These are phyloP conservation scores for Drosophila silvestris DNA, from an alignment of 2,888 invertebrate genomes.

Conservation along the genomic window DNA sequence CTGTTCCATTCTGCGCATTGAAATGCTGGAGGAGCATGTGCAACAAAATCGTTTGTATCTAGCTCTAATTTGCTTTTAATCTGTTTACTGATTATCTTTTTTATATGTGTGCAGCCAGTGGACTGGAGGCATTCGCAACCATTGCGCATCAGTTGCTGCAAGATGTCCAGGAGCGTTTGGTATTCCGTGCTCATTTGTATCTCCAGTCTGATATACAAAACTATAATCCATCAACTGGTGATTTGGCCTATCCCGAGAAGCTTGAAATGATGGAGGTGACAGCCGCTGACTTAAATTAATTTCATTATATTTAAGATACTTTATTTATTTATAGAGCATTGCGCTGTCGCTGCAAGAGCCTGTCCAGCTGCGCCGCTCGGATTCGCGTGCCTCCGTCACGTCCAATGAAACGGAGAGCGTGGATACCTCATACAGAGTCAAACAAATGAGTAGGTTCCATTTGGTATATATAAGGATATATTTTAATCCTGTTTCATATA, in stretches of 20 bases:
- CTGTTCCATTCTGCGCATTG: conserved; percentile 95
- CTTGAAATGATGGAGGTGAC: conserved; percentile 97
- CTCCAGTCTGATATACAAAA: conserved; percentile 95
- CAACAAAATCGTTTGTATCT: conserved; percentile 90
- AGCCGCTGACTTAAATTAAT: neutral
- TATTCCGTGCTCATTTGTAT: conserved; percentile 97
- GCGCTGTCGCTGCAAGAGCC: conserved; percentile 88
- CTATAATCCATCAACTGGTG: conserved; percentile 96
- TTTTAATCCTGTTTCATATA: neutral
- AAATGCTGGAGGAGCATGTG: conserved; percentile 96
- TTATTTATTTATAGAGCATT: conserved; percentile 86
- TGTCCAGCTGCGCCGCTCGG: conserved; percentile 87
- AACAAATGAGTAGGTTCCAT: conserved; percentile 80
- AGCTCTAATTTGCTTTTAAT: neutral
- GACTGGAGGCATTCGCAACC: conserved; percentile 91
- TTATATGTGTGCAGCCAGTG: conserved; percentile 86
- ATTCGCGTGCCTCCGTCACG: conserved; percentile 89
- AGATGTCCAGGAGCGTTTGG: conserved; percentile 98
- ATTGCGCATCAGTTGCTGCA: conserved; percentile 93
- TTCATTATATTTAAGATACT: neutral
- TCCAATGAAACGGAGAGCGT: conserved; percentile 91
- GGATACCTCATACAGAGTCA: conserved; percentile 80
- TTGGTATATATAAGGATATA: neutral
- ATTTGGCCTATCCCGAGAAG: conserved; percentile 99
- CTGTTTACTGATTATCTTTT: conserved; percentile 8